Evolutionary conservation across 2,113 vertebrate genomes (phyloP).

Genomic region (Phylloscopus trochiloides): DNA sequence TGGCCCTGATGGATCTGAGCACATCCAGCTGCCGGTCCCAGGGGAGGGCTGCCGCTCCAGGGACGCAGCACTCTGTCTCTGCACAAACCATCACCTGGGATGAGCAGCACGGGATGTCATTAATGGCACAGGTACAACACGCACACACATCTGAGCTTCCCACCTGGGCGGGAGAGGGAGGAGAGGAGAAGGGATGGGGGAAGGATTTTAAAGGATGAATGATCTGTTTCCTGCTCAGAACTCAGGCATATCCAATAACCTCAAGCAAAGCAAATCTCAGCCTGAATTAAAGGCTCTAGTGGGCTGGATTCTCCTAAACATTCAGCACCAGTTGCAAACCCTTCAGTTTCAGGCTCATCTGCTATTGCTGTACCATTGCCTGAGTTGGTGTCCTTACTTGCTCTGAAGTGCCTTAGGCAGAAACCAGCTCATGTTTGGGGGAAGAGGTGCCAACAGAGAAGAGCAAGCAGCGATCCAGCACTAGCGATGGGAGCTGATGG

Average conservation of each 20-base stretch:
- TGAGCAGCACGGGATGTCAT: background rate
- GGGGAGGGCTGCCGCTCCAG: background rate
- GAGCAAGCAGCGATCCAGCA: background rate
- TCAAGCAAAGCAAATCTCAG: conserved; percentile 48
- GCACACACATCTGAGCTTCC: background rate
- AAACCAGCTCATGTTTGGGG: background rate
- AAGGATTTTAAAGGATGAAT: conserved; percentile 10
- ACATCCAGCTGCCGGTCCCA: background rate
- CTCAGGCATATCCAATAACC: conserved; percentile 46
- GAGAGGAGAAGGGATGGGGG: background rate
- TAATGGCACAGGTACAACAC: background rate
- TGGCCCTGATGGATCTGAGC: conserved; percentile 30
- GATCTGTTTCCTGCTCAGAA: conserved; percentile 47
- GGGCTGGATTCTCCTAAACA: conserved; percentile 28
- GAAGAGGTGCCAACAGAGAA: background rate
- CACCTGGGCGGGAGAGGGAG: background rate
- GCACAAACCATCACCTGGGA: background rate
- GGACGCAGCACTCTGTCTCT: background rate
- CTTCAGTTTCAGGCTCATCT: conserved; percentile 1
- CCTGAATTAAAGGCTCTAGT: conserved; percentile 57
- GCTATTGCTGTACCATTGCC: background rate
- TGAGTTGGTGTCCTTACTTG: background rate
- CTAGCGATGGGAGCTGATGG: rapidly evolving
- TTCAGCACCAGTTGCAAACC: background rate
- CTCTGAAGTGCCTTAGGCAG: background rate